Evolutionary conservation across 2,113 vertebrate genomes (phyloP).

Genomic region (Lophius piscatorius): DNA sequence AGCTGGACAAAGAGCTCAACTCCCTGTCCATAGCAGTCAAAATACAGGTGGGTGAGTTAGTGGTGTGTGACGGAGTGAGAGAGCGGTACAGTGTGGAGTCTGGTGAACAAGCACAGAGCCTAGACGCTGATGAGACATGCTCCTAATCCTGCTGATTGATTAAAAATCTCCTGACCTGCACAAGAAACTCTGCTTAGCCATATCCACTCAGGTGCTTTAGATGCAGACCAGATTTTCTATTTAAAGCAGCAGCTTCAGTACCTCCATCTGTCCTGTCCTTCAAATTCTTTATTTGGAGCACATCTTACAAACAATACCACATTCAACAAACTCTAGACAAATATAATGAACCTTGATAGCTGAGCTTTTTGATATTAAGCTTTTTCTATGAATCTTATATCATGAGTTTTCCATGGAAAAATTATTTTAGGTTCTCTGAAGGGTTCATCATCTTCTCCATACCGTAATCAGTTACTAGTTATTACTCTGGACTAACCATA

Average conservation of each 20-base stretch:
- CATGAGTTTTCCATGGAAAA: too few species aligned
- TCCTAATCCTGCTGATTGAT: constrained; percentile 57
- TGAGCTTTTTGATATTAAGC: too few species aligned
- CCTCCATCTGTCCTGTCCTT: too few species aligned
- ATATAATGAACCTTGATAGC: too few species aligned
- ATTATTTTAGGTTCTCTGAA: too few species aligned
- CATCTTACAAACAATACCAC: constrained; percentile 23
- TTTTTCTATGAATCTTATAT: too few species aligned
- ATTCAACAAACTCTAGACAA: too few species aligned
- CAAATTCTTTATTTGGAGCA: too few species aligned
- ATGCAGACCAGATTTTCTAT: constrained; percentile 36
- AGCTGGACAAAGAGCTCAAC: constrained; percentile 91
- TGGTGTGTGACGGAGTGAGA: neutral
- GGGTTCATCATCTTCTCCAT: too few species aligned
- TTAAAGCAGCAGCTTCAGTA: constrained; percentile 40
- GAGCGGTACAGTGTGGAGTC: constrained; percentile 13
- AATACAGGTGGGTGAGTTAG: constrained; percentile 78
- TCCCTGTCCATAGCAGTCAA: constrained; percentile 81
- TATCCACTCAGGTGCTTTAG: constrained; percentile 44
- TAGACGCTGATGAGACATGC: constrained; percentile 24
- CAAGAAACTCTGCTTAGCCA: constrained; percentile 45
- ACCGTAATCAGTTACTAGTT: too few species aligned
- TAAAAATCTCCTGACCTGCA: constrained; percentile 39
- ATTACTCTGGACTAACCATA: too few species aligned
- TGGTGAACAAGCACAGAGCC: constrained; percentile 20